Evolutionary conservation across 2,888 invertebrate species (phyloP).

Genomic region (Scrobipalpa atriplicella): DNA sequence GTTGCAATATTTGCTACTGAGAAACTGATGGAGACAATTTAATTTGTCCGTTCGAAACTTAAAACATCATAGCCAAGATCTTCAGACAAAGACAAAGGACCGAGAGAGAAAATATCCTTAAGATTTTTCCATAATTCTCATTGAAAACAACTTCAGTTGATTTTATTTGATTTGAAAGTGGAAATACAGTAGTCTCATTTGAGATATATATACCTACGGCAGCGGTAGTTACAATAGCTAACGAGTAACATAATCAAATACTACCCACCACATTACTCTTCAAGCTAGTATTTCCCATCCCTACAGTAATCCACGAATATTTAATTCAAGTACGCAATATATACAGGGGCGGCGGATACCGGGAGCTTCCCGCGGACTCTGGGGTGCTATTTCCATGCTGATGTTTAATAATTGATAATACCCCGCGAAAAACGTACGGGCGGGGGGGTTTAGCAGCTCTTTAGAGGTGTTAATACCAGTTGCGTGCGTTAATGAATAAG

Average conservation of each 20-base stretch:
- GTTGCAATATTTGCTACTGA: no score
- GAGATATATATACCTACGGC: no score
- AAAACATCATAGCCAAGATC: no score
- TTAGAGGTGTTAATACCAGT: constrained; percentile 55
- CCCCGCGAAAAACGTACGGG: constrained; percentile 79
- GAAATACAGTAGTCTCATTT: no score
- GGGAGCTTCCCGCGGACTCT: constrained; percentile 58
- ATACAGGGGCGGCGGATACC: constrained; percentile 60
- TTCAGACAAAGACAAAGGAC: no score
- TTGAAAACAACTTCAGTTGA: no score
- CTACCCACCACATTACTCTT: neutral
- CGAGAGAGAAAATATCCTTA: no score
- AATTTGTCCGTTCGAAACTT: no score
- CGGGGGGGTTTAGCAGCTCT: constrained; percentile 49
- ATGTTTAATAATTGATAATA: constrained; percentile 84
- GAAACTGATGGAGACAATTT: no score
- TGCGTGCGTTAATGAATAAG: neutral
- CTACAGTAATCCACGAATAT: constrained; percentile 75
- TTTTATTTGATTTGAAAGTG: no score
- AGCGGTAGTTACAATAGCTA: no score
- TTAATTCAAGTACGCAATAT: constrained; percentile 76
- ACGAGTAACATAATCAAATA: neutral
- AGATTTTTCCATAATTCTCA: no score
- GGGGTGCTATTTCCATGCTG: constrained; percentile 82
- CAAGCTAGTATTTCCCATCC: constrained; percentile 25